Evolutionary conservation across 2,888 invertebrate genomes (phyloP).

Genomic region (Amphipyra berbera): DNA sequence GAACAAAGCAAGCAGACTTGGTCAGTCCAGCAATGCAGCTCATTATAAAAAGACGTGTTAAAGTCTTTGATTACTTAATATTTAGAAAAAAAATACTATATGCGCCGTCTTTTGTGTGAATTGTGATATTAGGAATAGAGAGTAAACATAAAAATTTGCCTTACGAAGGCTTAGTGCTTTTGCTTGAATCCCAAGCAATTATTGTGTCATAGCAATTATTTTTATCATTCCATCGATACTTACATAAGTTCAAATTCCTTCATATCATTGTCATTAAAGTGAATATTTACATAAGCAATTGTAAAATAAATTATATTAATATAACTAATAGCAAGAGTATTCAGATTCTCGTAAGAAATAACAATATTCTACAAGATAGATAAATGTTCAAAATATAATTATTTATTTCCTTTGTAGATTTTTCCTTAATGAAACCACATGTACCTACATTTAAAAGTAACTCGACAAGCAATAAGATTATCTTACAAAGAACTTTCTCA

Average conservation of each 20-base stretch:
- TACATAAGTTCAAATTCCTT: conserved; percentile 40
- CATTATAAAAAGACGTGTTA: conserved; percentile 9
- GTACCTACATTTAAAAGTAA: conserved; percentile 18
- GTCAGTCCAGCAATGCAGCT: conserved; percentile 11
- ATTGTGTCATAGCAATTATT: conserved; percentile 37
- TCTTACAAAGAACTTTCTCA: conserved; percentile 15
- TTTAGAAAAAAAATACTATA: conserved; percentile 2
- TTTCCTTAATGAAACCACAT: conserved; percentile 18
- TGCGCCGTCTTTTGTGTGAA: conserved; percentile 46
- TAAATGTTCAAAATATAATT: conserved; percentile 11
- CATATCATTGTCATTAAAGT: conserved; percentile 51
- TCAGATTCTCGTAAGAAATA: conserved; percentile 3
- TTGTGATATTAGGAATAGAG: conserved; percentile 45
- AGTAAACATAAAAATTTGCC: conserved; percentile 11
- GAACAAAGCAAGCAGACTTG: background rate
- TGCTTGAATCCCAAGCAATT: conserved; percentile 45
- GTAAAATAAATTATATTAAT: conserved; percentile 29
- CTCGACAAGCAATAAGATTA: conserved; percentile 6
- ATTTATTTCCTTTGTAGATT: conserved; percentile 32
- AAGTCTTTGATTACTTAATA: background rate
- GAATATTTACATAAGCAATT: conserved; percentile 30
- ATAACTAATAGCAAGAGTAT: conserved; percentile 13
- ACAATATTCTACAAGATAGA: conserved; percentile 20
- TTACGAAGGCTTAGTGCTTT: conserved; percentile 34
- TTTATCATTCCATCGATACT: conserved; percentile 23